Conservation (phyloP, 2,113 vertebrate species). For the Malurus cyaneus region DNA sequence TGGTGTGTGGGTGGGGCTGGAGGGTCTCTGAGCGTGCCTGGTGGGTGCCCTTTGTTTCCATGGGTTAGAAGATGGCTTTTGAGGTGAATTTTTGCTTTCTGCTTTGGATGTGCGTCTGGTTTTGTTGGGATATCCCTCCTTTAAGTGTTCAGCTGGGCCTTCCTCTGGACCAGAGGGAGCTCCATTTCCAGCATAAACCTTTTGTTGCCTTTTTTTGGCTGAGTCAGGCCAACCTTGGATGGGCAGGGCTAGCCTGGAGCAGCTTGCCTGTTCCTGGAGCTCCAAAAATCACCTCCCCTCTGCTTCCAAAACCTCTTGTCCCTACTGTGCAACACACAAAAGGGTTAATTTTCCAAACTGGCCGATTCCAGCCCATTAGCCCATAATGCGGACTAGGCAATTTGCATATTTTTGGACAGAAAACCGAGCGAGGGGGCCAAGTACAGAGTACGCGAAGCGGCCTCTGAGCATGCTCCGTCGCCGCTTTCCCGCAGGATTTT, state of each 20-base stretch:
- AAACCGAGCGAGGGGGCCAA: slow-evolving; percentile 51
- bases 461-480: slow-evolving; percentile 56
- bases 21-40: not conserved
- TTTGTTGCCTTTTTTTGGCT: not conserved
- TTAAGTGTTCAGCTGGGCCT: not conserved
- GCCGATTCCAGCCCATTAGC: slow-evolving; percentile 58
- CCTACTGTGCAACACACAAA: not conserved
- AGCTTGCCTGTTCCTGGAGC: not conserved
- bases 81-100: not conserved
- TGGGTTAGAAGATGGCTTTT: not conserved
- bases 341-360: slow-evolving; percentile 63
- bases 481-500: slow-evolving; percentile 58
- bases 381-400: slow-evolving; percentile 66
- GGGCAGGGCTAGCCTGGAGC: not conserved
- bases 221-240: not conserved
- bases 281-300: not conserved
- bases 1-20: not conserved
- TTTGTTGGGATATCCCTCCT: not conserved
- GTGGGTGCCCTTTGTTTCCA: not conserved
- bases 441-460: slow-evolving; percentile 55
- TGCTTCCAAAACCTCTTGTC: not conserved
- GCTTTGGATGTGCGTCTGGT: not conserved
- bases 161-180: not conserved
- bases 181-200: not conserved
- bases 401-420: slow-evolving; percentile 70